phyloP scores from a whole-genome alignment of 2,888 invertebrate genomes.

The Drosophila tanythrix region DNA sequence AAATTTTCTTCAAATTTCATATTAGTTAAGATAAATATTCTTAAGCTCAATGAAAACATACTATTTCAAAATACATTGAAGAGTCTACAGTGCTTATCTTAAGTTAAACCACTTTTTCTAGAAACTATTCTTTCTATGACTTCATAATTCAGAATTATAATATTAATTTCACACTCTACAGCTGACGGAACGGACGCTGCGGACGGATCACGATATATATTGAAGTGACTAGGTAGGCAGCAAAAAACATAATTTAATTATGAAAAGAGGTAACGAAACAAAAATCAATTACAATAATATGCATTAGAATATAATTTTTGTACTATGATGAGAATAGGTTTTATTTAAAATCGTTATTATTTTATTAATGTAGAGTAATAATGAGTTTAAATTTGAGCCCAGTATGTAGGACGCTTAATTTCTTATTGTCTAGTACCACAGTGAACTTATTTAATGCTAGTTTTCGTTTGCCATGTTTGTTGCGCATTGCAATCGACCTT shows the following conservation, averaged over 20 bases:
- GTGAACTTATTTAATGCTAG: conserved; percentile 40
- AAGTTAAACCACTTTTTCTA: too few species aligned
- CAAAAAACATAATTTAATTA: background rate
- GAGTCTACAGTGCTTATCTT: too few species aligned
- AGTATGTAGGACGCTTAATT: background rate
- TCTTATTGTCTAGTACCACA: background rate
- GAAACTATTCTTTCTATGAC: background rate
- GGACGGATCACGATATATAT: background rate
- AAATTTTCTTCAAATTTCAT: background rate
- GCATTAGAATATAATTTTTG: background rate
- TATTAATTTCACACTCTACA: background rate
- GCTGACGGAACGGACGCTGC: too few species aligned
- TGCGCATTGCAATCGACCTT: conserved; percentile 67
- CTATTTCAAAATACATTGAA: background rate
- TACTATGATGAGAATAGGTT: background rate
- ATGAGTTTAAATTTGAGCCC: background rate
- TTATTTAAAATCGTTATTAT: background rate
- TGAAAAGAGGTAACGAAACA: background rate
- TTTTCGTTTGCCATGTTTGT: conserved; percentile 53
- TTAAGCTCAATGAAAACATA: background rate
- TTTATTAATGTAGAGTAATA: background rate
- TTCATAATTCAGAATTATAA: background rate
- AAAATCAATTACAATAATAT: background rate
- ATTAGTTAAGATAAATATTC: background rate
- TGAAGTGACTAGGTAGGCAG: background rate